Evolutionary conservation across 2,113 vertebrate genomes (phyloP), one percentile per base, ranked within the genome.

Genomic region (Rhynchomys soricoides): DNA sequence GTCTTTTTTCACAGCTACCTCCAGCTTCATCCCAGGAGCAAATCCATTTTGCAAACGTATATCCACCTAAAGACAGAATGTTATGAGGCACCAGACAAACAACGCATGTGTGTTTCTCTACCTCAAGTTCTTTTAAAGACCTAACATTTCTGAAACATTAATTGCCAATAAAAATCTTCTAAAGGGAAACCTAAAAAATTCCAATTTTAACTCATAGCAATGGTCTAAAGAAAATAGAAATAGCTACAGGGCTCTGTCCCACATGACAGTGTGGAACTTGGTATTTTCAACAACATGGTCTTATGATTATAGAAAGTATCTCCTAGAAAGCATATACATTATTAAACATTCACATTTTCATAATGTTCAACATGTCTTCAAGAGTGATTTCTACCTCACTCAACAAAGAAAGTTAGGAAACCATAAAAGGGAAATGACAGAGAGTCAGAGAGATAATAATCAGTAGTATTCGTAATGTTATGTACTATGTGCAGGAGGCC

Each of bases 1-100:
- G 89, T 99, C 99, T 34, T 99, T 98, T 90, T 99, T 99, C 95
- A 99, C 98, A 85, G 98, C 98, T 45, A 99, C 99, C 97, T 99
- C 99, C 83, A 99, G 98, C 98, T 99, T 99, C 99, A 99, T 99
- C 87, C 99, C 99, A 11, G 99, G 99, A n/a, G 98, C 98, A 98
- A 99, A 99, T 50, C 99, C 99, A 0, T 99, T 99, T 98, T 99
- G 99, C 92, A 99, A 98, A 90, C 99, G 99, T 66, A 99, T 99
- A 96, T 99, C 99, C 98, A 99, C 99, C 99, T 99, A 77, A 89
- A 94, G 29, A 97, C 19, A 12, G 48, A 95, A 95, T 74, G 12
- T 87, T 66, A 92, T 73, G 52, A 52, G 91, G 48, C 31, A 70
- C 37, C 45, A 90, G 66, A 64, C 19, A 88, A 88, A 52, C 64